These are phyloP conservation scores for Menidia menidia DNA, from an alignment of 2,797 vertebrate genomes.

Conservation along the genomic window DNA sequence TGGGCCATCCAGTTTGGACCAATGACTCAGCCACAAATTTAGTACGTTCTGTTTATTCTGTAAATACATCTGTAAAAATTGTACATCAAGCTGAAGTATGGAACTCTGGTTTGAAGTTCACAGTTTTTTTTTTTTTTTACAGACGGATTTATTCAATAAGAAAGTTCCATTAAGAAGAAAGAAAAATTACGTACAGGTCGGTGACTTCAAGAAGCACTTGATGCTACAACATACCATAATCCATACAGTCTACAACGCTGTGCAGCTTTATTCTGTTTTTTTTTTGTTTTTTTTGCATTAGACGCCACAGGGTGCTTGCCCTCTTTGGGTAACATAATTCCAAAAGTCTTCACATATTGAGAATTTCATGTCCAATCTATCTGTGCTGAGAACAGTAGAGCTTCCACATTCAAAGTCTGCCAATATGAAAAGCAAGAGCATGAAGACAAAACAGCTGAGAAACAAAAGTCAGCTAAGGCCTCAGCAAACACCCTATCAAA, in stretches of 20 bases:
- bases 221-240: slow-evolving; percentile 75
- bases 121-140: slow-evolving; percentile 71
- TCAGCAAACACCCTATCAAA: slow-evolving; percentile 65
- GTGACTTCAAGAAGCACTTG: slow-evolving; percentile 75
- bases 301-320: slow-evolving; percentile 64
- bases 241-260: slow-evolving; percentile 33
- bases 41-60: slow-evolving; percentile 84
- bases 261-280: not conserved
- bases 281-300: slow-evolving; percentile 20
- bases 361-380: slow-evolving; percentile 37
- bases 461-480: slow-evolving; percentile 56
- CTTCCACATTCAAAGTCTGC: slow-evolving; percentile 46
- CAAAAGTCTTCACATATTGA: slow-evolving; percentile 33
- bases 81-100: slow-evolving; percentile 79
- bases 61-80: slow-evolving; percentile 86
- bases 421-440: slow-evolving; percentile 24
- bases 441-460: slow-evolving; percentile 24
- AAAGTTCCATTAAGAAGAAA: slow-evolving; percentile 78
- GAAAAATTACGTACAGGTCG: slow-evolving; percentile 60
- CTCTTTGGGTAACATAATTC: slow-evolving; percentile 56
- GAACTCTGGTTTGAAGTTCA: slow-evolving; percentile 73
- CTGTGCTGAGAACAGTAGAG: slow-evolving; percentile 27
- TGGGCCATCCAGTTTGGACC: not conserved
- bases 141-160: slow-evolving; percentile 67
- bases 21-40: slow-evolving; percentile 29